A percentile compares a stretch with the other conserved stretches of the same genome.
These are phyloP conservation scores for Henricia sp. DNA, from an alignment of 53 echinoderm and acorn worm species.

Conservation along the genomic window DNA sequence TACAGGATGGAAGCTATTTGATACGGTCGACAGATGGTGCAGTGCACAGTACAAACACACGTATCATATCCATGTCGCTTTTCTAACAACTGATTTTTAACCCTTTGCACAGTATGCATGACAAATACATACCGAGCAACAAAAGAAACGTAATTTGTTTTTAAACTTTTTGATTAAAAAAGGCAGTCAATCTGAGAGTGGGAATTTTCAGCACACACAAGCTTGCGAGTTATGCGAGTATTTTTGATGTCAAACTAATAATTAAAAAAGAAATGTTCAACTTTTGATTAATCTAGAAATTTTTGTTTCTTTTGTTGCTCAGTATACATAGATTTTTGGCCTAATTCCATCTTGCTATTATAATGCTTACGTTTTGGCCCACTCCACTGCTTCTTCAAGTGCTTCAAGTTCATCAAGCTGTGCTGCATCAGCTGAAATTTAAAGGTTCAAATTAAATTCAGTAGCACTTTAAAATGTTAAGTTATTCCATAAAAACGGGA, in stretches of 20 bases:
- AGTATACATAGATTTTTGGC: background rate
- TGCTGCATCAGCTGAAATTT: conserved; percentile 2
- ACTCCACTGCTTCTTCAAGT: conserved; percentile 39
- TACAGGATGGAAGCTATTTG: too few species aligned
- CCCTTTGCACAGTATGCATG: too few species aligned
- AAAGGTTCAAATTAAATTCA: background rate
- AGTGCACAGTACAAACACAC: background rate
- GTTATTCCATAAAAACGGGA: too few species aligned
- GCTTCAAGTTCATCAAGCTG: conserved; percentile 31
- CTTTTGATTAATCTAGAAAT: background rate
- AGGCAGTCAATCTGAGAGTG: background rate
- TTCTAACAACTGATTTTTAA: background rate
- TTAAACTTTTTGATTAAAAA: too few species aligned
- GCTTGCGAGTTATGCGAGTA: background rate
- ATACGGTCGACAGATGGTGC: background rate
- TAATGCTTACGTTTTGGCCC: conserved; percentile 43
- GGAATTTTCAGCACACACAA: too few species aligned
- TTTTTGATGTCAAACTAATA: background rate
- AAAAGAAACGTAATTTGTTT: too few species aligned
- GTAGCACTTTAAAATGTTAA: background rate
- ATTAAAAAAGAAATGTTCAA: too few species aligned
- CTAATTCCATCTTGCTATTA: background rate
- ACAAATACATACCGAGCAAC: background rate
- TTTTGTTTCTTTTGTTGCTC: background rate
- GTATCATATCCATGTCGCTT: background rate